Percentiles rank a stretch among this genome's conserved stretches.
phyloP scores from a whole-genome alignment of 2,797 vertebrate species.

The Coreius guichenoti region DNA sequence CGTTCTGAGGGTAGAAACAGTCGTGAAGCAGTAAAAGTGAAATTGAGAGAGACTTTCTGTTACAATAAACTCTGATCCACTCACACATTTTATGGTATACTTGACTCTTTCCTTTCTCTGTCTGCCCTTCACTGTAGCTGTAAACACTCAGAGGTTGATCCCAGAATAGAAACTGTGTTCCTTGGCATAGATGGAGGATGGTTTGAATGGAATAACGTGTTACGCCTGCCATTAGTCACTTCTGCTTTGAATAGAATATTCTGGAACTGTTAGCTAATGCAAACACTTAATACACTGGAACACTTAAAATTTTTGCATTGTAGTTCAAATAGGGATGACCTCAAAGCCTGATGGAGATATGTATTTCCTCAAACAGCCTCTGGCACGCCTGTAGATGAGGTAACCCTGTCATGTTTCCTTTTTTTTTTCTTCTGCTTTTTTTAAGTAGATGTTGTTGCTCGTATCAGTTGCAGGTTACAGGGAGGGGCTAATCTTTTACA shows the following conservation, averaged over 20 bases:
- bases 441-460: constrained; percentile 30
- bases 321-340: neutral
- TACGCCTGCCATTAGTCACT: constrained; percentile 48
- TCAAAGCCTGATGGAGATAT: constrained; percentile 1
- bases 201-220: constrained; percentile 42
- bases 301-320: neutral
- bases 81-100: constrained; percentile 44
- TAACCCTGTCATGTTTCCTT: constrained; percentile 35
- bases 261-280: constrained; percentile 14
- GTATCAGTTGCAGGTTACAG: constrained; percentile 1
- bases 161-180: constrained; percentile 63
- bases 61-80: constrained; percentile 76
- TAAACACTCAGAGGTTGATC: constrained; percentile 65
- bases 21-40: constrained; percentile 39
- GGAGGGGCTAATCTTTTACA: neutral
- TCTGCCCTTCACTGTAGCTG: constrained; percentile 67
- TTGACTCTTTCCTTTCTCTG: constrained; percentile 62
- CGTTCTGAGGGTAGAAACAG: constrained; percentile 20
- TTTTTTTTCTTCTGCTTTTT: constrained; percentile 43
- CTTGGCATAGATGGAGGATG: constrained; percentile 46
- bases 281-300: neutral
- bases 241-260: constrained; percentile 45
- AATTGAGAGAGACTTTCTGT: constrained; percentile 61
- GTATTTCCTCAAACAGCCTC: constrained; percentile 25
- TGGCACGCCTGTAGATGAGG: constrained; percentile 46